Base-by-base conservation (phyloP, 2,797 vertebrate species). In the Cetoscarus ocellatus region DNA sequence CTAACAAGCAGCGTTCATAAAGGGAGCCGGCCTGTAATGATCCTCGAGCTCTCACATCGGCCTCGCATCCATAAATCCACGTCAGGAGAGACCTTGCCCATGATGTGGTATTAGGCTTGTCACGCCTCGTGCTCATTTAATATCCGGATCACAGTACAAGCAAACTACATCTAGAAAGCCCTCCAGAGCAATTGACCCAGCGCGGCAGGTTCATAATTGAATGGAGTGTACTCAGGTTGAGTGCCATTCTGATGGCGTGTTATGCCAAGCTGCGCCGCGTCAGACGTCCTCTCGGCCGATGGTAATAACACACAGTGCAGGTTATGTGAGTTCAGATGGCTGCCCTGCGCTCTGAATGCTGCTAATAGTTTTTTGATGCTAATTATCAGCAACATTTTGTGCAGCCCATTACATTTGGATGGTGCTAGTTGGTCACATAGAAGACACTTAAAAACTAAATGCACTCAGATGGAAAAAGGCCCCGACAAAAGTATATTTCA, bases 341-440 rank as follows among this genome's bases (percentile, higher is more conserved):
- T 43, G 52, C 43, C 38, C 38, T 39, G 38, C 6, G 10, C 61
- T 62, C 38, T 60, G 61, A 14, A 43, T 35, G 55, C 27, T 47
- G 19, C 27, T 40, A 50, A 58, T 74, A 8, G 36, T 54, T 49
- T 63, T 27, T 34, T 40, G 36, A 49, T 54, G n/a, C 52, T 67
- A 66, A 61, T 8, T 0, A 18, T 43, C 14, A 4, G 18, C 39
- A 55, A 69, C 35, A 59, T 61, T 60, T 17, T 62, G 50, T 39
- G 59, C 52, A 61, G 36, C 36, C 59, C 47, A 3, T 42, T 49
- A 43, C 42, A 39, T 61, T 52, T 27, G 59, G 64, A 67, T 39
- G 80, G 84, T 87, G 89, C 83, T 87, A 67, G 74, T 88, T 79
- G 63, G 86, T 87, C 62, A 74, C 73, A 75, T 35, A 76, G 76